Conservation (phyloP, 2,888 invertebrate species). For the Saturnia japonica region DNA sequence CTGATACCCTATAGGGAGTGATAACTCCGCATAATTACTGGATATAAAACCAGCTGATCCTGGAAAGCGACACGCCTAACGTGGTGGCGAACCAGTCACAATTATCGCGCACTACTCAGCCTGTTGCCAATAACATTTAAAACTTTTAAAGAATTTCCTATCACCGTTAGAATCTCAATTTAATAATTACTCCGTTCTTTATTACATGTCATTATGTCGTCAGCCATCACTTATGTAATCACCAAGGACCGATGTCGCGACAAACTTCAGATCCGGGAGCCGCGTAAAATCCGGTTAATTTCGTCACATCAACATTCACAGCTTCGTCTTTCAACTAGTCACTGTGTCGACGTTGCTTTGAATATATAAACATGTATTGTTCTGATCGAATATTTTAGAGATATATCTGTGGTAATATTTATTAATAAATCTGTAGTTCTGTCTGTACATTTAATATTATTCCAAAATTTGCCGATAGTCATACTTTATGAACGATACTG, state of each 20-base stretch:
- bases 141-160: neutral
- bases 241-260: neutral
- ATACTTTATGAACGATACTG: no score
- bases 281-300: constrained; percentile 17
- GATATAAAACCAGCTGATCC: no score
- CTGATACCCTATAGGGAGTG: no score
- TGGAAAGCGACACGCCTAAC: no score
- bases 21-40: no score
- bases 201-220: neutral
- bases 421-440: no score
- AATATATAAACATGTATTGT: neutral
- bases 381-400: neutral
- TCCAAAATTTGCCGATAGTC: no score
- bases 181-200: neutral
- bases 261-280: constrained; percentile 18
- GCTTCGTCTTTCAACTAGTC: constrained; percentile 7
- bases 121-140: no score
- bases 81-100: no score
- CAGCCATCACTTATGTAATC: neutral
- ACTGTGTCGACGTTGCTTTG: neutral
- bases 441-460: no score
- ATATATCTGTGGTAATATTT: neutral
- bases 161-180: neutral
- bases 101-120: no score
- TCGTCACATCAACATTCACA: constrained; percentile 16